Conservation (phyloP, 1,140 invertebrate genomes). For the Zophobas atratus region DNA sequence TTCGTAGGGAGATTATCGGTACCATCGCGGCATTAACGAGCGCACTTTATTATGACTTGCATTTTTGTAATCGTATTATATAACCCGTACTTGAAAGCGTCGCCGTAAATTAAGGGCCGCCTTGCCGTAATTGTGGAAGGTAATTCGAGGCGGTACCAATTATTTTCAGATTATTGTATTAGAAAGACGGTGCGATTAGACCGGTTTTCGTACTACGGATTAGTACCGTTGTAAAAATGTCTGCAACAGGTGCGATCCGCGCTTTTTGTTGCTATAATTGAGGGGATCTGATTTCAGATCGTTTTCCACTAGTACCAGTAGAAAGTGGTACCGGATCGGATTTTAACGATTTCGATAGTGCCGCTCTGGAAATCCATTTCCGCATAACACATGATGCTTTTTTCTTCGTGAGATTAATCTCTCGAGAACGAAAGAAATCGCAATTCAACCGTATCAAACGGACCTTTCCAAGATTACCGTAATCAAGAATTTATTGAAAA, state of each 20-base stretch:
- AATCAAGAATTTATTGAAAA: conserved; percentile 43
- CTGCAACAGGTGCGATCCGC: no score
- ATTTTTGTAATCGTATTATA: conserved; percentile 40
- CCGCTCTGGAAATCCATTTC: conserved; percentile 10
- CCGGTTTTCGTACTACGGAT: background rate
- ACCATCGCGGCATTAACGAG: conserved; percentile 17
- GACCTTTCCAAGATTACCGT: conserved; percentile 22
- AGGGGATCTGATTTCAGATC: no score
- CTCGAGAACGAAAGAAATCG: conserved; percentile 7
- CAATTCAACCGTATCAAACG: conserved; percentile 30
- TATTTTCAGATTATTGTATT: conserved; percentile 33
- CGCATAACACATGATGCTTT: background rate
- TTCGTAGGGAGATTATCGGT: conserved; percentile 15
- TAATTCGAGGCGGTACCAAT: conserved; percentile 19
- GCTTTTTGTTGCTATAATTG: no score
- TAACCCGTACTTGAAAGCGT: conserved; percentile 1
- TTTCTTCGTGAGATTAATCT: conserved; percentile 6
- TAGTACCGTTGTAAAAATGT: no score
- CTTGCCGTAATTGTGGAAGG: conserved; percentile 19
- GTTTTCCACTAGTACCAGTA: no score
- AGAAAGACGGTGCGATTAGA: background rate
- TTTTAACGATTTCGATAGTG: no score
- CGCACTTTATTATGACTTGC: conserved; percentile 36
- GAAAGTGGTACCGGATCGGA: no score
- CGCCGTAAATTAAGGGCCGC: conserved; percentile 19